Evolutionary conservation across 2,888 invertebrate species (phyloP).

Genomic region (Falcaria lacertinaria): DNA sequence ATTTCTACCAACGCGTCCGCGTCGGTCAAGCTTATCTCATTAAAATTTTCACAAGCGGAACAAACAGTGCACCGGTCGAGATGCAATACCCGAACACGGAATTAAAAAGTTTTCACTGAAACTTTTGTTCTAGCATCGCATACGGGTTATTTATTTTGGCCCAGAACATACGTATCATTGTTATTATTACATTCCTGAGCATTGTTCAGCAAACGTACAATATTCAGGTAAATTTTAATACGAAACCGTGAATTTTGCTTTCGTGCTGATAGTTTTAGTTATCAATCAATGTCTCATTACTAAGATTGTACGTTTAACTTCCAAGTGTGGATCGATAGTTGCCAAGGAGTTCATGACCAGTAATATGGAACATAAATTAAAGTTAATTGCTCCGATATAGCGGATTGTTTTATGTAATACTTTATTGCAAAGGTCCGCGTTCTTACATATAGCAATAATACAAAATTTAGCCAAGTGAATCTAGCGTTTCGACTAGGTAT

Average conservation of each 20-base stretch:
- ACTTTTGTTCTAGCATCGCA: slow-evolving; percentile 28
- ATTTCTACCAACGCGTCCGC: too few species aligned
- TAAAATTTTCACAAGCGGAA: slow-evolving; percentile 46
- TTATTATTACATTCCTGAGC: too few species aligned
- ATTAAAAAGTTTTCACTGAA: slow-evolving; percentile 37
- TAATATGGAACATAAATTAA: too few species aligned
- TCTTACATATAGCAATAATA: too few species aligned
- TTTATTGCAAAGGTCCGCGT: too few species aligned
- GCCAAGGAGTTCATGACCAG: slow-evolving; percentile 27
- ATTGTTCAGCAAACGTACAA: too few species aligned
- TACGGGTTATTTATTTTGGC: slow-evolving; percentile 11
- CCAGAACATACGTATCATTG: too few species aligned
- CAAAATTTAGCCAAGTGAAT: too few species aligned
- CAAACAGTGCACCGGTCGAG: slow-evolving; percentile 30
- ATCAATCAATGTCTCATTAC: slow-evolving; percentile 3
- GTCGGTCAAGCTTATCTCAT: slow-evolving; percentile 35
- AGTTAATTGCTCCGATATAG: too few species aligned
- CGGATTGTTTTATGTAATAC: too few species aligned
- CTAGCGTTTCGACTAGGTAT: too few species aligned
- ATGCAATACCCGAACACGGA: slow-evolving; percentile 38
- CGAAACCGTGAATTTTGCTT: not conserved
- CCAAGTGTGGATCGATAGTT: not conserved
- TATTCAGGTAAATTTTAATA: not conserved
- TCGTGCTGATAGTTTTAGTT: not conserved
- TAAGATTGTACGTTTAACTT: not conserved